These are phyloP conservation scores for Amphipyra berbera DNA, from an alignment of 2,888 invertebrate species.

Conservation along the genomic window DNA sequence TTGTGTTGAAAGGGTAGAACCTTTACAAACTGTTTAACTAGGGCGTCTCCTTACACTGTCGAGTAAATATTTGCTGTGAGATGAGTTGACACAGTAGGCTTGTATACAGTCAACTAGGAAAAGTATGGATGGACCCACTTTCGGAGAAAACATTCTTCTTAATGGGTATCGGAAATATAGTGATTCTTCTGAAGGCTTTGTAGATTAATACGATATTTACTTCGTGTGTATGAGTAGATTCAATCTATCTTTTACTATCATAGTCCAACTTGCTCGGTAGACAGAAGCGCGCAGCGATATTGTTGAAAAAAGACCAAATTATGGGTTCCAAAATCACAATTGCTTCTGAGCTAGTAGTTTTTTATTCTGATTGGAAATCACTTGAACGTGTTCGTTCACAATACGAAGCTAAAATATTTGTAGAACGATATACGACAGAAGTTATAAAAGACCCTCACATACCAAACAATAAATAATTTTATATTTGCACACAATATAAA, in stretches of 20 bases:
- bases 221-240: no score
- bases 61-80: slow-evolving; percentile 78
- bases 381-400: no score
- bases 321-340: no score
- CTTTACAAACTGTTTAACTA: slow-evolving; percentile 72
- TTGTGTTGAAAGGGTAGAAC: slow-evolving; percentile 72
- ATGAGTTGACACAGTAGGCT: slow-evolving; percentile 78
- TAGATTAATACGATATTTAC: no score
- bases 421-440: slow-evolving; percentile 7
- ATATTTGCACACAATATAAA: slow-evolving; percentile 41
- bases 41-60: slow-evolving; percentile 72
- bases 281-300: no score
- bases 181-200: background rate
- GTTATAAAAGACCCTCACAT: slow-evolving; percentile 4
- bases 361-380: no score
- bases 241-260: no score
- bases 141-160: slow-evolving; percentile 40
- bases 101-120: slow-evolving; percentile 60
- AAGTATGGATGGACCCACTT: slow-evolving; percentile 53
- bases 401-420: slow-evolving; percentile 4
- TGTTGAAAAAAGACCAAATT: no score
- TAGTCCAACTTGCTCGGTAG: no score
- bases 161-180: slow-evolving; percentile 30
- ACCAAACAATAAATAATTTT: slow-evolving; percentile 20
- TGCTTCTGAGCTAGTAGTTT: no score